Percentiles rank a stretch among this genome's conserved stretches.
These are phyloP conservation scores for Pogonomyrmex californicus DNA, from an alignment of 1,140 invertebrate species.

Conservation along the genomic window DNA sequence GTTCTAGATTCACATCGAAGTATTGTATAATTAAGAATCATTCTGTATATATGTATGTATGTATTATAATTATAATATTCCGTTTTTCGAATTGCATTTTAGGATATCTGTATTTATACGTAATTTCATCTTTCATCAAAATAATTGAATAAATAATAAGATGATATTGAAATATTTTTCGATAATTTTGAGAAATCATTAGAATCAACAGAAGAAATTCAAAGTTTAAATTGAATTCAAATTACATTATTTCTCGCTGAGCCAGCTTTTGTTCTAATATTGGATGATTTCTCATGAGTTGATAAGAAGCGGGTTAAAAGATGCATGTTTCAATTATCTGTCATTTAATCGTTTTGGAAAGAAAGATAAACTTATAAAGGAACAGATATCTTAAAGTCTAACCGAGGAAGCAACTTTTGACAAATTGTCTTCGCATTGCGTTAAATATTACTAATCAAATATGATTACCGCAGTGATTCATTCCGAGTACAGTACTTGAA, in stretches of 20 bases:
- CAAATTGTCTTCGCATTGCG: neutral
- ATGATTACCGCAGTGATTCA: slow-evolving; percentile 2
- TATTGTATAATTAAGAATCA: slow-evolving; percentile 10
- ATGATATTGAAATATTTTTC: neutral
- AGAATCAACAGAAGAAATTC: neutral
- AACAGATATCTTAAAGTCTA: slow-evolving; percentile 15
- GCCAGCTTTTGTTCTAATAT: neutral
- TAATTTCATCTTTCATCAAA: slow-evolving; percentile 3
- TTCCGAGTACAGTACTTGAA: slow-evolving; percentile 60
- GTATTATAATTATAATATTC: slow-evolving; percentile 1
- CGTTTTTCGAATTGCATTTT: neutral
- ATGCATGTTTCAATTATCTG: neutral
- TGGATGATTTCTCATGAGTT: neutral
- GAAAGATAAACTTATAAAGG: neutral
- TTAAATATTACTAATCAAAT: slow-evolving; percentile 54
- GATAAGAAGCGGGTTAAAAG: neutral
- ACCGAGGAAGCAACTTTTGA: neutral
- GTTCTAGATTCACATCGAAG: neutral
- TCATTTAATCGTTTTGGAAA: neutral
- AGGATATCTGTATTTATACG: neutral
- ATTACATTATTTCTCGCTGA: neutral
- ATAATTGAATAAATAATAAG: neutral
- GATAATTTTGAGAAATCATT: neutral
- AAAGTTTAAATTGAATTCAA: neutral
- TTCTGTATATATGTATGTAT: slow-evolving; percentile 16